Base-by-base conservation (phyloP, 2,113 vertebrate genomes). In the human (Homo sapiens) region DNA sequence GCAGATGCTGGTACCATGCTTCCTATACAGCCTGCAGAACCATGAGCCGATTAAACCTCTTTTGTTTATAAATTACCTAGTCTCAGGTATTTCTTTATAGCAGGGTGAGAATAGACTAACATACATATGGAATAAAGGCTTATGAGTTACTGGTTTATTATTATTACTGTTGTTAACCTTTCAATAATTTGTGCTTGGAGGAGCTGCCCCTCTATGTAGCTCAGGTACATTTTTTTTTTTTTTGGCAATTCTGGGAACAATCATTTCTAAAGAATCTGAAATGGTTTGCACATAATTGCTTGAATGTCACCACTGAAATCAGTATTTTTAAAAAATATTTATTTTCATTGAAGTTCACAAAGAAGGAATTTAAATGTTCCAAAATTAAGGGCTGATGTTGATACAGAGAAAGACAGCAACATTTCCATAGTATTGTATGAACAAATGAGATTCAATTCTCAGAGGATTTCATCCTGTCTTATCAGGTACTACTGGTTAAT, bases 141-240 rank as follows among this genome's bases (percentile, higher is more conserved):
- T 92, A 59, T 32, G 45, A 73, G 70, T 73, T 40, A 73, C 20
- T 73, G 68, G 35, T 83, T 96, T 80, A 97, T 97, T 96, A 97
- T 93, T 95, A 80, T 91, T 94, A 85, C 95, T 97, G 91, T 73
- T 96, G 94, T 66, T 96, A 4, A 73, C 73, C 97, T 98, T 95
- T 94, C 81, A 96, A 96, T 90, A 97, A 97, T 97, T 96, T 97
- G 98, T 97, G 86, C 84, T 70, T 96, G 89, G 98, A 98, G 97
- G 66, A 43, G 52, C 96, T 70, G 38, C 91, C 11, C 96, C 93
- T 96, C 84, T 73, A 64, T 94, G 92, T 12, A 82, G 87, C 94
- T 88, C 84, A 50, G 70, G 93, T 76, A 61, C 97, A 98, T 98
- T 97, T 59, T 27, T 98, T 97, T 97, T 64, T 11, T 98, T 97